These are phyloP conservation scores for Malacoctenus gilli DNA, from an alignment of 2,797 vertebrate genomes.

Conservation along the genomic window DNA sequence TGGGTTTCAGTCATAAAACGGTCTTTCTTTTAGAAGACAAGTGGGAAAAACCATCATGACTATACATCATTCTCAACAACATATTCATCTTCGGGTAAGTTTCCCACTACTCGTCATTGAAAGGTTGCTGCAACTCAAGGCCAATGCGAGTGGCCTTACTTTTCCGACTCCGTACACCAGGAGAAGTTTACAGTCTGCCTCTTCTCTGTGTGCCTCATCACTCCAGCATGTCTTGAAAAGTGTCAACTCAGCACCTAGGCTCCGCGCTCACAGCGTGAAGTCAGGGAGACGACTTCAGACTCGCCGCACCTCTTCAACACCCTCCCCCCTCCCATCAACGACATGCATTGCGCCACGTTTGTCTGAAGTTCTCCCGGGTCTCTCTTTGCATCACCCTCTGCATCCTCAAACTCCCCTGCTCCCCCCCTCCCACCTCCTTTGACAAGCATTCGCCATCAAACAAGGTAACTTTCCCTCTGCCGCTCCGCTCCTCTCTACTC, in stretches of 20 bases:
- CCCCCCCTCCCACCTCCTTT: not conserved
- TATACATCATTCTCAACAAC: too few species aligned
- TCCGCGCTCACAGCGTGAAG: not conserved
- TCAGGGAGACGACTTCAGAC: too few species aligned
- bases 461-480: not conserved
- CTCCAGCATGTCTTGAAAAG: conserved; percentile 12
- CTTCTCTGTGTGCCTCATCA: not conserved
- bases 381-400: conserved; percentile 4
- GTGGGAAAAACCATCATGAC: too few species aligned
- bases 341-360: not conserved
- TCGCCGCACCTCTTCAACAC: not conserved
- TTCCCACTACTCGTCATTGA: too few species aligned
- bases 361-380: conserved; percentile 1
- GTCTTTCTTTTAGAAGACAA: too few species aligned
- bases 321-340: not conserved
- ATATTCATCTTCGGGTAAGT: too few species aligned
- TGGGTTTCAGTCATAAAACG: too few species aligned
- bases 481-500: conserved; percentile 6
- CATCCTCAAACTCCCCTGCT: conserved; percentile 17
- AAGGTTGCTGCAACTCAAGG: too few species aligned
- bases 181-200: not conserved
- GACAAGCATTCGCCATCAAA: conserved; percentile 29
- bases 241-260: conserved; percentile 15
- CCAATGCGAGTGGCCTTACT: too few species aligned
- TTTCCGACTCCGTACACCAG: not conserved